Conservation (phyloP, 2,113 vertebrate species). For the Pelusios castaneus region DNA sequence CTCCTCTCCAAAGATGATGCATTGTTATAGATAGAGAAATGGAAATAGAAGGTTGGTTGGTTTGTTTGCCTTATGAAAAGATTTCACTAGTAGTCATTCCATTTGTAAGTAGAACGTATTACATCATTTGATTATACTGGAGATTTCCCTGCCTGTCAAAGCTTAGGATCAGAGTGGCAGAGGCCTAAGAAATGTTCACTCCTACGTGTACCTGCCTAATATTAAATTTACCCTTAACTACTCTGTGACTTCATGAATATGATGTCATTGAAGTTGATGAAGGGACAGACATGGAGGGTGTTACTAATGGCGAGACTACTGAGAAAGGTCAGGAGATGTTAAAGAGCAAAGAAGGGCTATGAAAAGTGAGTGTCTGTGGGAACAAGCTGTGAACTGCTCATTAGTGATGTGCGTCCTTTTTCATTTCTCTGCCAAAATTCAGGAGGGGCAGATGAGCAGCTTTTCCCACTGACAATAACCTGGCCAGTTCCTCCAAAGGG, state of each 20-base stretch:
- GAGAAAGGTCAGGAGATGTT: neutral
- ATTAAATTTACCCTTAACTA: neutral
- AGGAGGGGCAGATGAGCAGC: neutral
- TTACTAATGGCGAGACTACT: neutral
- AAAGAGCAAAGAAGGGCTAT: neutral
- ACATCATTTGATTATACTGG: neutral
- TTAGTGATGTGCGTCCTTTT: neutral
- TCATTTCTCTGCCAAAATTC: neutral
- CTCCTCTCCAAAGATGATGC: neutral
- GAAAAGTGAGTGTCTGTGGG: too few species aligned
- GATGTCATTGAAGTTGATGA: neutral
- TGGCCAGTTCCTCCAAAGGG: neutral
- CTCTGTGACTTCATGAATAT: constrained; percentile 68
- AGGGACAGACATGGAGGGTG: constrained; percentile 35
- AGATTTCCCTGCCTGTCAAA: constrained; percentile 56
- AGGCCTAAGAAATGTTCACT: constrained; percentile 51
- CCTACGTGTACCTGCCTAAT: constrained; percentile 5
- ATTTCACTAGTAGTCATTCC: constrained; percentile 6
- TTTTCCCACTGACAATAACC: constrained; percentile 38
- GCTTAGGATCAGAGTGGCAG: constrained; percentile 62
- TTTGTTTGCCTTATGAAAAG: constrained; percentile 33
- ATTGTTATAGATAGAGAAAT: neutral
- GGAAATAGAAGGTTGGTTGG: constrained; percentile 9
- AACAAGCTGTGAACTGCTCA: accelerated
- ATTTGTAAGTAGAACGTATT: constrained; percentile 65